A percentile compares a stretch with the other conserved stretches of the same genome.
Conservation (phyloP, 2,113 vertebrate species). For the Melierax canorus region DNA sequence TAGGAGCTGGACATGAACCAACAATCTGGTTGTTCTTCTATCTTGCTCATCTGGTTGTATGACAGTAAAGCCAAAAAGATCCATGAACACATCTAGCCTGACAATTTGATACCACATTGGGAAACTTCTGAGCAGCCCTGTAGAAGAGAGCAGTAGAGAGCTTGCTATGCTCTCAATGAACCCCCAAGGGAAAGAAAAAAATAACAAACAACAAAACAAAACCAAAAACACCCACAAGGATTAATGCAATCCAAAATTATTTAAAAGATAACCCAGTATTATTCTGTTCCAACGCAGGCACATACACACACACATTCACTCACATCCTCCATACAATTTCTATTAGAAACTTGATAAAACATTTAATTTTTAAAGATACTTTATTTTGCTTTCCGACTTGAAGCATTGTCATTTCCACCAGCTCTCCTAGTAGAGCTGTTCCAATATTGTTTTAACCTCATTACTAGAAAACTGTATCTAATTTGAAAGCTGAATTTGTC, state of each 20-base stretch:
- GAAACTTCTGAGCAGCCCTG: neutral
- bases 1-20: neutral
- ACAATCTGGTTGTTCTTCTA: neutral
- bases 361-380: neutral
- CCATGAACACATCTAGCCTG: neutral
- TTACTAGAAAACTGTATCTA: neutral
- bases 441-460: conserved; percentile 22
- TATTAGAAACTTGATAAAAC: neutral
- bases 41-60: neutral
- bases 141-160: neutral
- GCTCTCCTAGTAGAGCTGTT: neutral
- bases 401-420: neutral
- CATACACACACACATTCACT: neutral
- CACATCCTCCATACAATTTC: neutral
- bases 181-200: fast-evolving
- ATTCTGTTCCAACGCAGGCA: neutral
- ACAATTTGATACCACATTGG: neutral
- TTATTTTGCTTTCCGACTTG: neutral
- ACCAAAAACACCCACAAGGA: neutral
- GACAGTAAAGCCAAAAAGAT: neutral
- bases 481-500: conserved; percentile 22
- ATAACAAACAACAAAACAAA: too few relatives aligned
- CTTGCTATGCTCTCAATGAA: neutral
- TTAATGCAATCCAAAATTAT: neutral
- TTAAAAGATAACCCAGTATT: neutral